Evolutionary conservation across 1,140 invertebrate species (phyloP).

Genomic region (Prorops nasuta): DNA sequence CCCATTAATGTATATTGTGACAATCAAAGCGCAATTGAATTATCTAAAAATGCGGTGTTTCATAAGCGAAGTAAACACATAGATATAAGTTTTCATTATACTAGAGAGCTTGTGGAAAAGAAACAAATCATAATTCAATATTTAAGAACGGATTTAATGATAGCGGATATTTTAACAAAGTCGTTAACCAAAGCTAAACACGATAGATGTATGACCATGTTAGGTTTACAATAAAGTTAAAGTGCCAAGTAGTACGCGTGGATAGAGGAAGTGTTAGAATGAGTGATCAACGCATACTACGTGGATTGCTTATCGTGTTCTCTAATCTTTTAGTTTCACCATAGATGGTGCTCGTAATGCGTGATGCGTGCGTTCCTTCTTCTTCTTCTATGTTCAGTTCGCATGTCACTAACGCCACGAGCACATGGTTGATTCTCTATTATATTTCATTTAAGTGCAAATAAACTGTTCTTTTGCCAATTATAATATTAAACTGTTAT

Average conservation of each 20-base stretch:
- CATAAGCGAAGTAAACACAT: constrained; percentile 49
- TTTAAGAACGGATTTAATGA: constrained; percentile 12
- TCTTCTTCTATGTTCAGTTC: too few species aligned
- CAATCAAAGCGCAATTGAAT: constrained; percentile 41
- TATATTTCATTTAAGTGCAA: too few species aligned
- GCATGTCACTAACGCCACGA: too few species aligned
- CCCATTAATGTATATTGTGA: constrained; percentile 17
- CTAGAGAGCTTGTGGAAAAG: constrained; percentile 1
- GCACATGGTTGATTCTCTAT: too few species aligned
- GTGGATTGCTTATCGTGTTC: too few species aligned
- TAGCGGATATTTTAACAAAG: constrained; percentile 20
- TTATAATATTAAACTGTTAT: too few species aligned
- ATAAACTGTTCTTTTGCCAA: too few species aligned
- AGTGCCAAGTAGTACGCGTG: background rate
- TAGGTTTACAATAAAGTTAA: background rate
- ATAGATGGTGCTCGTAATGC: too few species aligned
- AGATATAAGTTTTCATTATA: constrained; percentile 40
- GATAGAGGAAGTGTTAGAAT: too few species aligned
- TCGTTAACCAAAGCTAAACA: constrained; percentile 5
- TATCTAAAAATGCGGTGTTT: constrained; percentile 38
- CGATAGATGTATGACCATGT: background rate
- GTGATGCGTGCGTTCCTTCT: too few species aligned
- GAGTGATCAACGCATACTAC: too few species aligned
- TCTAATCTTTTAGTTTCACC: too few species aligned
- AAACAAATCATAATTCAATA: constrained; percentile 8